Percentiles rank a stretch among this genome's conserved stretches.
Conservation (phyloP, 2,888 invertebrate genomes). For the Acanthoscelides obtectus region DNA sequence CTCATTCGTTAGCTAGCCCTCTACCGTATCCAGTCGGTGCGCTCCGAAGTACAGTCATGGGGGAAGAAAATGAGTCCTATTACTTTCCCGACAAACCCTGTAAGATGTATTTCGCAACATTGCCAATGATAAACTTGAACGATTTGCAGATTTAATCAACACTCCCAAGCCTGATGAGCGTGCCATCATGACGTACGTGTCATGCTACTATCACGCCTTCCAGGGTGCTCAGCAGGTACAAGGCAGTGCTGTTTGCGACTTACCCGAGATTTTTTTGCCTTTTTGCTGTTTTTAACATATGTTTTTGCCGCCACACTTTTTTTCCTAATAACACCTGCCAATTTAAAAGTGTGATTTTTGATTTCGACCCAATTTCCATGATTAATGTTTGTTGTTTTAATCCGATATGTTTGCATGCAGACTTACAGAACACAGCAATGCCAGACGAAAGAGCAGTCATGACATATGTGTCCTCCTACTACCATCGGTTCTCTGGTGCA, state of each 20-base stretch:
- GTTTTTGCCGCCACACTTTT: conserved; percentile 4
- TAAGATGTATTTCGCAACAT: no score
- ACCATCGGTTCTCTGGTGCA: conserved; percentile 99
- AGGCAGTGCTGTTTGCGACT: conserved; percentile 13
- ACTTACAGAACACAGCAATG: conserved; percentile 97
- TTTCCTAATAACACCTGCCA: not conserved
- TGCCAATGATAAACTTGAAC: no score
- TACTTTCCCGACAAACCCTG: no score
- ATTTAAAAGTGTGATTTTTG: conserved; percentile 11
- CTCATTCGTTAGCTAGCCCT: no score
- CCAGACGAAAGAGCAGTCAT: conserved; percentile 99
- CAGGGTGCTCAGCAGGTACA: conserved; percentile 97
- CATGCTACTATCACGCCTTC: conserved; percentile 99
- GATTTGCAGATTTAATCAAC: conserved; percentile 93
- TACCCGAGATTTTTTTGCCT: conserved; percentile 14
- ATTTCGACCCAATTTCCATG: conserved; percentile 10
- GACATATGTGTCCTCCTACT: conserved; percentile 99
- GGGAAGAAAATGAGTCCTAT: no score
- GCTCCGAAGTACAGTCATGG: no score
- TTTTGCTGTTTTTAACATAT: conserved; percentile 17
- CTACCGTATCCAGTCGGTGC: no score
- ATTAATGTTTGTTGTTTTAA: conserved; percentile 35
- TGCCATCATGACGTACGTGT: conserved; percentile 99
- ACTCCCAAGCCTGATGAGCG: conserved; percentile 99
- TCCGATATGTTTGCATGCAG: conserved; percentile 53